A percentile compares a stretch with the other conserved stretches of the same genome.
These are phyloP conservation scores for Pachyrhynchus sulphureomaculatus DNA, from an alignment of 1,140 invertebrate genomes.

Conservation along the genomic window DNA sequence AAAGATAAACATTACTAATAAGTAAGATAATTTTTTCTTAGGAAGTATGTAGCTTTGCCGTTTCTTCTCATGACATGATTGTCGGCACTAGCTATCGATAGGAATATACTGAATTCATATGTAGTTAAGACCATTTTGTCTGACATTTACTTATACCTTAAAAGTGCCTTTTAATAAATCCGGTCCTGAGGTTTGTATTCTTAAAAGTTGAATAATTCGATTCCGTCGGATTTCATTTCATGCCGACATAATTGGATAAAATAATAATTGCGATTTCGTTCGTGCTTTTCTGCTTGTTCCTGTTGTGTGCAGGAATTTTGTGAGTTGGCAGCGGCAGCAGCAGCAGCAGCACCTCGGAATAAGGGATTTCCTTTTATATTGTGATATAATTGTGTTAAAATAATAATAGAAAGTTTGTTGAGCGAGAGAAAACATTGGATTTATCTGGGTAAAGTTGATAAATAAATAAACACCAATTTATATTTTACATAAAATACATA, in stretches of 20 bases:
- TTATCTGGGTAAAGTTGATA: not conserved
- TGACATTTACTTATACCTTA: too few relatives aligned
- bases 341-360: conserved; percentile 9
- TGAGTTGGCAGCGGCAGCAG: conserved; percentile 5
- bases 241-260: conserved; percentile 29
- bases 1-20: too few relatives aligned
- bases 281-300: conserved; percentile 18
- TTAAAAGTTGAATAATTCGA: conserved; percentile 31
- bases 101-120: too few relatives aligned
- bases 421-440: conserved; percentile 3
- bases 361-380: conserved; percentile 21
- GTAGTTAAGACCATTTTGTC: too few relatives aligned
- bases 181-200: conserved; percentile 17
- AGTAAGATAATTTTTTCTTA: too few relatives aligned
- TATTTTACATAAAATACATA: too few relatives aligned
- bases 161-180: too few relatives aligned
- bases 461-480: too few relatives aligned
- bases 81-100: too few relatives aligned
- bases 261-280: conserved; percentile 24
- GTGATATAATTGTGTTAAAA: conserved; percentile 33
- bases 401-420: conserved; percentile 30
- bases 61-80: too few relatives aligned
- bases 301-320: conserved; percentile 16
- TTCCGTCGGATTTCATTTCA: conserved; percentile 29
- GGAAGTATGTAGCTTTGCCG: too few relatives aligned